Percentiles rank a stretch among this genome's conserved stretches.
Conservation (phyloP, 2,888 invertebrate genomes). For the Scaeva pyrastri region DNA sequence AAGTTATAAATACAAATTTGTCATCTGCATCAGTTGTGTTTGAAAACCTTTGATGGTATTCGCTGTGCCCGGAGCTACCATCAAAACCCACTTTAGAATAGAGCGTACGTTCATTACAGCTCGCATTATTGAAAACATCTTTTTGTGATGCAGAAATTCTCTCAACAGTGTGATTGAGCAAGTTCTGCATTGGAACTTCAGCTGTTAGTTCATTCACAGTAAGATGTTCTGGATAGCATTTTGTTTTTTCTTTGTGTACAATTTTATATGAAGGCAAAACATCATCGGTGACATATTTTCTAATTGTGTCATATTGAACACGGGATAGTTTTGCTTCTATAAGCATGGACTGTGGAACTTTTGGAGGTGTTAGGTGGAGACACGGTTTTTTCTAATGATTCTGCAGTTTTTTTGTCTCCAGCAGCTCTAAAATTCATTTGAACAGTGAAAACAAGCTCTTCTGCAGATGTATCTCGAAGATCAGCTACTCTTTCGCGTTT, state of each 20-base stretch:
- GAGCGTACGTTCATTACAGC: slow-evolving; percentile 10
- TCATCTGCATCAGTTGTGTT: slow-evolving; percentile 33
- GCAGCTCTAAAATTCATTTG: no score
- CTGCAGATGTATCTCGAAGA: no score
- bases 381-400: slow-evolving; percentile 20
- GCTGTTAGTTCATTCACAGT: slow-evolving; percentile 26
- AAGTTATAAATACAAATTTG: slow-evolving; percentile 22
- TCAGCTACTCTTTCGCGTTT: no score
- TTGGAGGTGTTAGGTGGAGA: slow-evolving; percentile 20
- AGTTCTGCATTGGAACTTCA: slow-evolving; percentile 17
- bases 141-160: slow-evolving; percentile 21
- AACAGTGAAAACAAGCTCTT: no score
- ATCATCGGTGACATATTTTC: slow-evolving; percentile 11
- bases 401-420: slow-evolving; percentile 26
- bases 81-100: slow-evolving; percentile 27
- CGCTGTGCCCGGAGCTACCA: slow-evolving; percentile 19
- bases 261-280: slow-evolving; percentile 13
- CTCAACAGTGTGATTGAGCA: slow-evolving; percentile 20
- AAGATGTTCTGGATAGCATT: slow-evolving; percentile 25
- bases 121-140: slow-evolving; percentile 16
- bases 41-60: slow-evolving; percentile 23
- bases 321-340: no score
- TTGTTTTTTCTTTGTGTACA: slow-evolving; percentile 11
- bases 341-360: slow-evolving; percentile 4
- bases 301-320: no score